A percentile compares a stretch with the other conserved stretches of the same genome.
These are phyloP conservation scores for Drosophila ezoana DNA, from an alignment of 2,888 invertebrate species.

Conservation along the genomic window DNA sequence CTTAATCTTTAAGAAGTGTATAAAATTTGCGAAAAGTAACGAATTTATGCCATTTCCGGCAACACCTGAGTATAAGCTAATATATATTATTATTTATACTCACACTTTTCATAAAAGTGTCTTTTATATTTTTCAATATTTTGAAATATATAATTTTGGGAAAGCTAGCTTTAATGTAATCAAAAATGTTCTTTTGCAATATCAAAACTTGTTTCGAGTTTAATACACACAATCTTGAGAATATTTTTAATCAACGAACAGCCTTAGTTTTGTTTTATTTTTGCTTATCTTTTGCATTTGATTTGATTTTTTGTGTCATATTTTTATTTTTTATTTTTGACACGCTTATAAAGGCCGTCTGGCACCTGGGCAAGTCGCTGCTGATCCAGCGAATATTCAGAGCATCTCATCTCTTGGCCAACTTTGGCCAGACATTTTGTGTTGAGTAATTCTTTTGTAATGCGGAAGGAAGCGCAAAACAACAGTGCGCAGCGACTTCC, in stretches of 20 bases:
- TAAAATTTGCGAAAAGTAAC: too few relatives aligned
- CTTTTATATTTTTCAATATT: too few relatives aligned
- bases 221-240: constrained; percentile 5
- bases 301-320: constrained; percentile 1
- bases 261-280: constrained; percentile 3
- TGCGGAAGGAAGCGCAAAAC: constrained; percentile 76
- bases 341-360: constrained; percentile 38
- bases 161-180: too few relatives aligned
- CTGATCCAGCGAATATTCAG: constrained; percentile 43
- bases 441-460: constrained; percentile 79
- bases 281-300: neutral
- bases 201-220: neutral
- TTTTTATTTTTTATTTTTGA: constrained; percentile 7
- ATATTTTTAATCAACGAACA: constrained; percentile 26
- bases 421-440: constrained; percentile 71
- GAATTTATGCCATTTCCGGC: too few relatives aligned
- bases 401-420: constrained; percentile 46
- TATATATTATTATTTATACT: too few relatives aligned
- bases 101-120: too few relatives aligned
- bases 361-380: constrained; percentile 39
- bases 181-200: neutral
- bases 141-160: too few relatives aligned
- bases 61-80: too few relatives aligned
- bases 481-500: constrained; percentile 70
- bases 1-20: too few relatives aligned